Conservation (phyloP, 2,797 vertebrate genomes). For the Pterois miles region DNA sequence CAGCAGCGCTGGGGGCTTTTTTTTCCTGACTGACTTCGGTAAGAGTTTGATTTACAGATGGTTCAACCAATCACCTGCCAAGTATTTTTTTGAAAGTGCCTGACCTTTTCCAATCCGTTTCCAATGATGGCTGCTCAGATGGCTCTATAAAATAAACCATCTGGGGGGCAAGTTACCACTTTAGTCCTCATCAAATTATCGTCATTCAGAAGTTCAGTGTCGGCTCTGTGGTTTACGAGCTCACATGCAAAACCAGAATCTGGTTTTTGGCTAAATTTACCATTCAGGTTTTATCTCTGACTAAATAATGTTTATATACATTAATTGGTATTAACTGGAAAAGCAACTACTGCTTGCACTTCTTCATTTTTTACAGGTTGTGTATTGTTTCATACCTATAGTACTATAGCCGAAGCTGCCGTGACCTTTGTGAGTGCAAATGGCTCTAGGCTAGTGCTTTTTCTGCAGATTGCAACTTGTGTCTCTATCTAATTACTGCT, state of each 20-base stretch:
- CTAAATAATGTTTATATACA: background rate
- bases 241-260: background rate
- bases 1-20: background rate
- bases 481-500: background rate
- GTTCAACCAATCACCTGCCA: background rate
- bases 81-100: too few species aligned
- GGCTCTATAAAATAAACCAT: background rate
- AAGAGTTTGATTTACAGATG: background rate
- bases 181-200: background rate
- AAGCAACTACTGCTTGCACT: background rate
- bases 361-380: background rate
- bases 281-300: background rate
- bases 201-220: background rate
- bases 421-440: conserved; percentile 18
- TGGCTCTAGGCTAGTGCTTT: conserved; percentile 7
- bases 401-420: background rate
- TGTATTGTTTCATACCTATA: background rate
- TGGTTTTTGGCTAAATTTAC: background rate
- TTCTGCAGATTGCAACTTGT: background rate
- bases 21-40: background rate
- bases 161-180: background rate
- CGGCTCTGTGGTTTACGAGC: background rate
- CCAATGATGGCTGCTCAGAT: background rate
- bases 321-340: background rate
- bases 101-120: too few species aligned